These are phyloP conservation scores for Ophion ellenae DNA, from an alignment of 2,888 invertebrate species.

Conservation along the genomic window DNA sequence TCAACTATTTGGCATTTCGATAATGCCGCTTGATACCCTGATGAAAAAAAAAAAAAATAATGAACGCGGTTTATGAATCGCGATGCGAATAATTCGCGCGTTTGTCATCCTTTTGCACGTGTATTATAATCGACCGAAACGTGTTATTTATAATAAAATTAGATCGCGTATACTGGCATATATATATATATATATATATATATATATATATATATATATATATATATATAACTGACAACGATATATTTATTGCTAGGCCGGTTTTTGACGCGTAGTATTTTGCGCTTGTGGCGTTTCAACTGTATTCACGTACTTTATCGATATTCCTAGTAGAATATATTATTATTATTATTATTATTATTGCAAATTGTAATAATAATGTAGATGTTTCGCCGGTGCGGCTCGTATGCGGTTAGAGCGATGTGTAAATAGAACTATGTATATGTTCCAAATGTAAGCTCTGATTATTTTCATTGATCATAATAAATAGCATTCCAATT, in stretches of 20 bases:
- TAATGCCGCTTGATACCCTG: too few relatives aligned
- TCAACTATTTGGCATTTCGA: too few relatives aligned
- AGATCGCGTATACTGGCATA: conserved; percentile 10
- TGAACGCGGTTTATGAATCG: too few relatives aligned
- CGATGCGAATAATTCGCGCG: too few relatives aligned
- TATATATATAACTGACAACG: conserved; percentile 30
- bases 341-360: conserved; percentile 56
- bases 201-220: background rate
- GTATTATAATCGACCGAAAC: conserved; percentile 39
- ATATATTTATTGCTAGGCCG: conserved; percentile 55
- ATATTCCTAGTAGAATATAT: conserved; percentile 64
- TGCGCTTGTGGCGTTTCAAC: conserved; percentile 39
- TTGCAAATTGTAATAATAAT: conserved; percentile 24
- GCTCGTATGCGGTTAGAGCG: conserved; percentile 54
- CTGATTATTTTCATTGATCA: conserved; percentile 43
- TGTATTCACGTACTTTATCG: conserved; percentile 54
- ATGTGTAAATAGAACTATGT: conserved; percentile 65
- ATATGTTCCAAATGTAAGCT: conserved; percentile 50
- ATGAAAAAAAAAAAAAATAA: too few relatives aligned
- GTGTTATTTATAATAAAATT: conserved; percentile 53
- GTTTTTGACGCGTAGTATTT: conserved; percentile 59
- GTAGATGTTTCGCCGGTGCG: conserved; percentile 24
- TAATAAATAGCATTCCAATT: conserved; percentile 58
- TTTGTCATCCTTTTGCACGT: too few relatives aligned
- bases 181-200: too few relatives aligned